Evolutionary conservation across 1,140 invertebrate species (phyloP), one percentile per base, ranked within the genome.

Genomic region (Coboldia fuscipes): DNA sequence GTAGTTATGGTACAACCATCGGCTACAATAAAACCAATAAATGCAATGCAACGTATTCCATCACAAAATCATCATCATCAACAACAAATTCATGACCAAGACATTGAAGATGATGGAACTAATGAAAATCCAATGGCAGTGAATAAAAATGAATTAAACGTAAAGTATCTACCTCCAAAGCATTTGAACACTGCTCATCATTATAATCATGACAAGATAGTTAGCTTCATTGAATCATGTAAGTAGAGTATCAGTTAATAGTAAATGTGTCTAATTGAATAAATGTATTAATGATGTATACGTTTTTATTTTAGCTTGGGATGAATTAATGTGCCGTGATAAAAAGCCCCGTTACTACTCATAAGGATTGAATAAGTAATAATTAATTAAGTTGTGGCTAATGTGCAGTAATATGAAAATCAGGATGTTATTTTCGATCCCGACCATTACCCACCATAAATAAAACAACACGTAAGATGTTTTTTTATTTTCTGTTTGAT

Each of bases 181-280:
- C 26, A 24, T 20, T 29, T 14, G 18, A 33, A 17, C 33, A 54
- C 45, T 37, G 2, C 15, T 3, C 9, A 32, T 19, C 15, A 17
- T 19, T 57, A 57, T 44, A 62, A 66, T 45, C 60, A 64, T 39
- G 63, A 66, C 39, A 64, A 63, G 39, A 63, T 67, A 38, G 62
- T 67, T 36, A 56, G 54, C 36, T 67, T 61, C 39, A 59, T 67
- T 45, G 60, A 58, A 19, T 46, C 53, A 42, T 60, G 65, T 66
- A 47, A 62, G 58, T 50, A 30, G 36, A 28, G 7, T 4, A 14
- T 30, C 17, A 4, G n/a, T 30, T 30, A 5, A 8, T 10, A 8
- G 13, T 29, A 5, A 8, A 5, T 29, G 13, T 29, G 27, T 14
- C 13, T 29, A 8, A 8, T 29, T 24, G 7, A 24, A 7, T 7